Evolutionary conservation across 2,888 invertebrate species (phyloP), one percentile per base, ranked within the genome.

Genomic region (Synergus japonicus): DNA sequence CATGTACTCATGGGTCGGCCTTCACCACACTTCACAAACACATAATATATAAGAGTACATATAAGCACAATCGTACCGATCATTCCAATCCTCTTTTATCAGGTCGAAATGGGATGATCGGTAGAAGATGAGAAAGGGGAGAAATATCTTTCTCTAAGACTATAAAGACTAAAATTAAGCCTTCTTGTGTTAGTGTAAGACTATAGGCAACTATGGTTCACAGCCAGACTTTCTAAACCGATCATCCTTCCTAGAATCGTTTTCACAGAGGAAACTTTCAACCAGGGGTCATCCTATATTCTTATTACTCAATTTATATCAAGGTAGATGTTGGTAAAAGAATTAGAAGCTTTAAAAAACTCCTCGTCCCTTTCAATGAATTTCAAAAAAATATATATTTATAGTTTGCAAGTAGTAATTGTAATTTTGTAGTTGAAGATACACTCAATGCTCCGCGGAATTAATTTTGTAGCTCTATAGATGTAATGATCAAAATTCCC

Each of bases 131-230:
- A 49, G 73, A 73, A 69, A 54, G 69, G 69, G 69, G 69, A 73
- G 69, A 73, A 73, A 73, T 73, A 73, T 73, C 73, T 73, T 54
- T 73, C 37, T 73, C 73, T 73, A 73, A 73, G 49, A 54, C 37
- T 37, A 37, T 22, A 13, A 49, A 46, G 22, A 49, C 49, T 69
- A 29, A 22, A 69, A 49, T 49, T 69, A 69, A 69, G 69, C 15
- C 15, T 46, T 22, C 9, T 29, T 29, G 2, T 29, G 29, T 29
- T 29, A 29, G 15, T 67, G 37, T 41, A 29, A 67, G 46, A n/a
- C 54, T 29, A 49, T 29, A 73, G 15, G 49, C 15, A 73, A 73
- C 73, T 29, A 49, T 66, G 41, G 60, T 60, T 60, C 5, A 3
- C 65, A 10, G n/a, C n/a, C 43, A 54, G 29, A 73, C 73, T 73